A percentile compares a stretch with the other conserved stretches of the same genome.
phyloP scores from a whole-genome alignment of 2,888 invertebrate species.

The Oxytorus armatus region DNA sequence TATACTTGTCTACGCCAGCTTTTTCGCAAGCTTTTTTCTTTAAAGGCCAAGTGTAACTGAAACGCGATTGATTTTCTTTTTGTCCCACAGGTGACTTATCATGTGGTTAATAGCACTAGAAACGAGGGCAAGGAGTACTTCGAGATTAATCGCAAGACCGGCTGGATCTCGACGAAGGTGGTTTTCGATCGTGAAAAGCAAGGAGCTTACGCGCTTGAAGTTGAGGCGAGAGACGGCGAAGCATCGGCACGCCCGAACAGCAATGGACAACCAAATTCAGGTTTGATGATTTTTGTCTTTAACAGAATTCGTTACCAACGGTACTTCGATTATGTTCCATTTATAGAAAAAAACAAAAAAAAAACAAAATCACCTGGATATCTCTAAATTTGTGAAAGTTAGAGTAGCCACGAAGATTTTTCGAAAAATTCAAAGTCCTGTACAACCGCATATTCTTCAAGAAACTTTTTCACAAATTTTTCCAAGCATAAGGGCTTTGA shows the following conservation, averaged over 20 bases:
- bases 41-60: background rate
- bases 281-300: conserved; percentile 86
- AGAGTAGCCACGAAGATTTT: too few species aligned
- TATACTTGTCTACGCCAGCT: background rate
- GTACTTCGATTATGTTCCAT: background rate
- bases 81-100: conserved; percentile 92
- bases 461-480: too few species aligned
- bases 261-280: conserved; percentile 97
- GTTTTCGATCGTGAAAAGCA: conserved; percentile 99
- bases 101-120: conserved; percentile 95
- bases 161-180: conserved; percentile 97
- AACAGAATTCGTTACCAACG: background rate
- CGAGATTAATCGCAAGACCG: conserved; percentile 97
- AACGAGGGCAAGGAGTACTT: conserved; percentile 98
- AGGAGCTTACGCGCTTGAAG: conserved; percentile 98
- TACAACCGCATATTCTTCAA: too few species aligned
- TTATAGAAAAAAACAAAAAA: too few species aligned
- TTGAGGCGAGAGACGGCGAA: conserved; percentile 98
- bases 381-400: too few species aligned
- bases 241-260: conserved; percentile 98
- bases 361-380: too few species aligned
- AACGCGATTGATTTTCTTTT: conserved; percentile 43
- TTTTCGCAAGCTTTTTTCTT: background rate
- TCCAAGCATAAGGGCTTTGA: too few species aligned
- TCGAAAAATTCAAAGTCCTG: too few species aligned